Evolutionary conservation across 2,113 vertebrate species (phyloP).

Genomic region (Sarotherodon lohbergeri): DNA sequence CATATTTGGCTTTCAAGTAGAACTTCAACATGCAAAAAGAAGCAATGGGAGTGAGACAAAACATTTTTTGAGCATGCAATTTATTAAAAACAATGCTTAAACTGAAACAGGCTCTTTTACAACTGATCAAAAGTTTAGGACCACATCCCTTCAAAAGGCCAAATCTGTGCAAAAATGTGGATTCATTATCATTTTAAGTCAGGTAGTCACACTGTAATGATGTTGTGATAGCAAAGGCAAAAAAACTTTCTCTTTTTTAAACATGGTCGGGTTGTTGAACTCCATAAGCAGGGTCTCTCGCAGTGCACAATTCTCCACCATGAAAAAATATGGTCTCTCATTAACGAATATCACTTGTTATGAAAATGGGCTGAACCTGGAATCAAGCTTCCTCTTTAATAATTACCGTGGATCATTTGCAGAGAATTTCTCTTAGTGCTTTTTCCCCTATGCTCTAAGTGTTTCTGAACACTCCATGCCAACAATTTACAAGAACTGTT

Average conservation of each 20-base stretch:
- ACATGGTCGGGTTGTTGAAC: background rate
- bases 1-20: background rate
- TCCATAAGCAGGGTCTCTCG: background rate
- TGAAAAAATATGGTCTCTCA: background rate
- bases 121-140: background rate
- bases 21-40: background rate
- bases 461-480: background rate
- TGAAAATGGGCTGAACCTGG: background rate
- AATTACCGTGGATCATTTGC: background rate
- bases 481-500: background rate
- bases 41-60: background rate
- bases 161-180: background rate
- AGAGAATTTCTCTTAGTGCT: background rate
- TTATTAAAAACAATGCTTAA: background rate
- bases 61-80: background rate
- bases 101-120: background rate
- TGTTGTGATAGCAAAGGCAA: background rate
- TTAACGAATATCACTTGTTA: background rate
- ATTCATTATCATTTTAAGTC: background rate
- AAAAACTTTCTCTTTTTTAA: background rate
- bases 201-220: background rate
- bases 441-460: background rate
- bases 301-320: background rate
- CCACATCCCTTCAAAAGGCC: background rate
- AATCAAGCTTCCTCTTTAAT: background rate